phyloP scores from a whole-genome alignment of 2,797 vertebrate genomes.

The Salmo trutta region DNA sequence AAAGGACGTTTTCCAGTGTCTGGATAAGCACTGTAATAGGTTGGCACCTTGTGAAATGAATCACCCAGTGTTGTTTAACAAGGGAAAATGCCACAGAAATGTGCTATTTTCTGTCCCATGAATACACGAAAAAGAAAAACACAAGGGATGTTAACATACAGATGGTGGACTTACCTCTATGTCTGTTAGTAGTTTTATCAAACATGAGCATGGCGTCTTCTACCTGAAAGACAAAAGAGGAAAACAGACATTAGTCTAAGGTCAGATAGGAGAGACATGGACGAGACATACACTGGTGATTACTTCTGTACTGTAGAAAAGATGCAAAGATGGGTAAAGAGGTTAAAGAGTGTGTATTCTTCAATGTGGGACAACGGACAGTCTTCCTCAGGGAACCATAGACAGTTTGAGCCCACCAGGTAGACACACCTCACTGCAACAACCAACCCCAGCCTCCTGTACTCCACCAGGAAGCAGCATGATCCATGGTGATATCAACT shows the following conservation, averaged over 20 bases:
- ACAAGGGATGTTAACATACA: constrained; percentile 16
- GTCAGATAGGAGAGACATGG: not conserved
- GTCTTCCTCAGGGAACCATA: not conserved
- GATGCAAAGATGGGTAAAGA: too few species aligned
- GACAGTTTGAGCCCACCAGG: not conserved
- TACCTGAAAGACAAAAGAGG: constrained; percentile 86
- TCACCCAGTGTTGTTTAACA: constrained; percentile 71
- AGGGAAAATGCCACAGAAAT: constrained; percentile 65
- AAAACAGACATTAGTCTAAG: constrained; percentile 22
- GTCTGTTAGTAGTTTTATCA: constrained; percentile 99
- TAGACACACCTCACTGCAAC: not conserved
- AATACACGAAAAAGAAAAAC: constrained; percentile 31
- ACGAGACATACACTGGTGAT: not conserved
- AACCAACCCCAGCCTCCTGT: not conserved
- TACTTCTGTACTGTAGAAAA: not conserved
- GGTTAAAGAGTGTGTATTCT: not conserved
- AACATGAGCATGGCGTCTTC: constrained; percentile 99
- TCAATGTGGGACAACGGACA: not conserved
- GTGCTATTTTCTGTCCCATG: constrained; percentile 65
- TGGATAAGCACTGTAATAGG: constrained; percentile 35
- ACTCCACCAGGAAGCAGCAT: constrained; percentile 52
- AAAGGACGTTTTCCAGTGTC: constrained; percentile 55
- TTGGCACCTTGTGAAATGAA: constrained; percentile 75
- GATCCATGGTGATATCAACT: constrained; percentile 66
- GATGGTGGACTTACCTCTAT: constrained; percentile 88